A percentile compares a stretch with the other conserved stretches of the same genome.
Evolutionary conservation across 2,888 invertebrate species (phyloP).

Genomic region (Protonemura montana): DNA sequence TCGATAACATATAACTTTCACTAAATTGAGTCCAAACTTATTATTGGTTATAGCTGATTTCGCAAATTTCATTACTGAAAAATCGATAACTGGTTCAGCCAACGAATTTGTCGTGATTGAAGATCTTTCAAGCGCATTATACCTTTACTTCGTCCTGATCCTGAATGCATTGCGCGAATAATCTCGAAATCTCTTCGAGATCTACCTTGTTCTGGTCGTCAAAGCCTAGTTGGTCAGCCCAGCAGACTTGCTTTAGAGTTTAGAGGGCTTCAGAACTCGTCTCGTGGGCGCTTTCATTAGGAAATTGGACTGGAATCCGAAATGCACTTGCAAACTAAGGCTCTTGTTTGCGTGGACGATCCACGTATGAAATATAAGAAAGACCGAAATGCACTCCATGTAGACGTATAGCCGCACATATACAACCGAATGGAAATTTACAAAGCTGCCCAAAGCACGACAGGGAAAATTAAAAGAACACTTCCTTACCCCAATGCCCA

Average conservation of each 20-base stretch:
- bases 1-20: neutral
- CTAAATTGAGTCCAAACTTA: slow-evolving; percentile 7
- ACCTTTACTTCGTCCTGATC: too few relatives aligned
- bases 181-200: neutral
- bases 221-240: neutral
- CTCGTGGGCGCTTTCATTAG: neutral
- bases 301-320: neutral
- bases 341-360: neutral
- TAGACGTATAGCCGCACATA: neutral
- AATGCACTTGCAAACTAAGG: neutral
- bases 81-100: slow-evolving; percentile 7
- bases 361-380: neutral
- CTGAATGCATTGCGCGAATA: neutral
- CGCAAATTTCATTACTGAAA: neutral
- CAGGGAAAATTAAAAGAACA: neutral
- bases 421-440: neutral
- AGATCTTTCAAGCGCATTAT: neutral
- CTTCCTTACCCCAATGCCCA: neutral
- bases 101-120: neutral
- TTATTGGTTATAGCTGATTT: neutral
- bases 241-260: neutral
- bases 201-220: slow-evolving; percentile 12
- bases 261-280: neutral
- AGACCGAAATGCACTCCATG: neutral
- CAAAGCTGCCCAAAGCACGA: neutral